Evolutionary conservation across 2,888 invertebrate genomes (phyloP), one percentile per base, ranked within the genome.

Genomic region (Zonitis immaculata): DNA sequence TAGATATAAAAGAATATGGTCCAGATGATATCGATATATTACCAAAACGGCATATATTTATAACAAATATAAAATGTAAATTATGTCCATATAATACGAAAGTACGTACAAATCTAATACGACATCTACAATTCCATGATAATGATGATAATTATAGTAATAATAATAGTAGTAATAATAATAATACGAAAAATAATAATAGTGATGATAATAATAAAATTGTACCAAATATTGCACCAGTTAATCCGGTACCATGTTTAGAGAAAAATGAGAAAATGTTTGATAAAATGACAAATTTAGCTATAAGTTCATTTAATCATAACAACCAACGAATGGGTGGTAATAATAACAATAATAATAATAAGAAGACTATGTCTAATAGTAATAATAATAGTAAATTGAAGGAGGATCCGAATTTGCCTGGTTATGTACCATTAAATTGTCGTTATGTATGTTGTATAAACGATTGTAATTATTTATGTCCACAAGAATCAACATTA

Each of bases 241-340:
- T 91, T 0, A 91, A 91, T 77, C 91, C 91, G 0, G 90, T 91
- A 6, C 89, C 88, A 0, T 89, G 87, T 68, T 76, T 90, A 30
- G 87, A 87, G 61, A 84, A 85, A 35, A 86, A 86, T 59, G 89
- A 90, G 68, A 83, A 82, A 61, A 88, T 90, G 81, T 91, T 91
- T 67, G 91, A 91, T 71, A 88, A 86, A 71, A 91, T 91, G 91
- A 80, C 86, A 0, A 91, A 91, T 71, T 78, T 90, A 14, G 90
- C 91, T 0, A 85, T 86, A n/a, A 88, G 86, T 61, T 88, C 76
- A 68, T 59, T 64, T 49, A 54, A 61, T 51, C 16, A 56, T n/a
- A 51, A 74, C 28, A 70, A 69, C 12, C 68, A 76, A 2, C 69
- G 78, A 35, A 79, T 78, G 77, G 74, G 76, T 7, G 71, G 71